Conservation (phyloP, 2,113 vertebrate species). For the Ctenodactylus gundi region DNA sequence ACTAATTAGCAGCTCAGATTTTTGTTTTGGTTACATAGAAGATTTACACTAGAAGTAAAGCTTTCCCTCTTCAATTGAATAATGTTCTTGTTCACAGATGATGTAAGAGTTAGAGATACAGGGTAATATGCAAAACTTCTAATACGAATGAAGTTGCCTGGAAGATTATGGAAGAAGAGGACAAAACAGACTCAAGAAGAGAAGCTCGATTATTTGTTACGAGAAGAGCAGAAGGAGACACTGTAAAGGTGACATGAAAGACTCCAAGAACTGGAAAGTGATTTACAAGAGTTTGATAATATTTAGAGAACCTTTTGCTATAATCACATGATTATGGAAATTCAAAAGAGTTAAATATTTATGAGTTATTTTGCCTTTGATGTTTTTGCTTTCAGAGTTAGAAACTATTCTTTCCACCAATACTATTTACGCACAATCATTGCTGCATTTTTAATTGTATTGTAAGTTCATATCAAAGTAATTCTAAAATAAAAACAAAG, state of each 20-base stretch:
- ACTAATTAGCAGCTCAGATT: background rate
- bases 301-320: background rate
- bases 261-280: background rate
- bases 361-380: background rate
- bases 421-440: background rate
- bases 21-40: background rate
- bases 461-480: background rate
- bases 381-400: background rate
- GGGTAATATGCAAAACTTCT: background rate
- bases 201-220: background rate
- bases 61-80: no score
- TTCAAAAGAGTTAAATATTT: no score
- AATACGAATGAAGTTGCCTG: background rate
- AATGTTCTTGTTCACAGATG: background rate
- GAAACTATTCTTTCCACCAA: background rate
- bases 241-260: background rate
- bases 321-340: no score
- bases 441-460: no score
- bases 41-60: background rate
- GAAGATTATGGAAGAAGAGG: background rate
- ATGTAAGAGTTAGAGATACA: background rate
- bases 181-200: background rate
- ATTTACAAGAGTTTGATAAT: background rate
- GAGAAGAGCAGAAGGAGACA: background rate
- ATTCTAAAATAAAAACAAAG: background rate